Base-by-base conservation (phyloP, 2,888 invertebrate species). In the Limulus polyphemus region DNA sequence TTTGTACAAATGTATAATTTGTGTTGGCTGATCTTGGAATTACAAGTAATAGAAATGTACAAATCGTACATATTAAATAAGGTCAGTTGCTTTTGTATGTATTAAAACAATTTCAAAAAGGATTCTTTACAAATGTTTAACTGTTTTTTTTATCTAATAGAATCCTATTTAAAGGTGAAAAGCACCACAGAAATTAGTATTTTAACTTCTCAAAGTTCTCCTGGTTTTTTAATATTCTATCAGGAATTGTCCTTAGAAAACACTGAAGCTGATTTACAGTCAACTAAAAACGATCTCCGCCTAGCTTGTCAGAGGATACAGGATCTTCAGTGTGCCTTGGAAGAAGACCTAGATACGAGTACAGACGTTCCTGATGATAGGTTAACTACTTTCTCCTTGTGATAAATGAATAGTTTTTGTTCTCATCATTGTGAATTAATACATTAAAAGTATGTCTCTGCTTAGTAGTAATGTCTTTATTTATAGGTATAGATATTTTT, bases 321-420 rank as follows among this genome's bases (percentile, higher is more conserved):
- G 56, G 93, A 93, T 74, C 79, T 97, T 67, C 94, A 94, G 75
- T 86, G 89, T 72, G 94, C 93, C 65, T 88, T 95, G 75, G 90
- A 92, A 69, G 92, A 77, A 17, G 76, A 75, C 59, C 67, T 75
- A 60, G 74, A 69, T 47, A 69, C 68, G 14, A 70, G 69, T 11
- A 67, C 65, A 13, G 65, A 67, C 62, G 65, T 65, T 56, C 67
- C 68, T 47, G 66, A 66, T 61, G 65, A 66, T 49, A 67, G 67
- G 67, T 67, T 48, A 57, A 32, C 9, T 5, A 32, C 17, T 12
- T 52, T 13, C 4, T 14, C 9, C 48, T 55, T 55, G 55, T 46
- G 13, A 54, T 11, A 47, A 12, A 49, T 10, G 9, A 17, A 54
- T 13, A 13, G 7, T 32, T 32, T 32, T 32, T 32, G n/a, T 32